A percentile compares a stretch with the other conserved stretches of the same genome.
Conservation (phyloP, 2,888 invertebrate genomes). For the Caenorhabditis afra region DNA sequence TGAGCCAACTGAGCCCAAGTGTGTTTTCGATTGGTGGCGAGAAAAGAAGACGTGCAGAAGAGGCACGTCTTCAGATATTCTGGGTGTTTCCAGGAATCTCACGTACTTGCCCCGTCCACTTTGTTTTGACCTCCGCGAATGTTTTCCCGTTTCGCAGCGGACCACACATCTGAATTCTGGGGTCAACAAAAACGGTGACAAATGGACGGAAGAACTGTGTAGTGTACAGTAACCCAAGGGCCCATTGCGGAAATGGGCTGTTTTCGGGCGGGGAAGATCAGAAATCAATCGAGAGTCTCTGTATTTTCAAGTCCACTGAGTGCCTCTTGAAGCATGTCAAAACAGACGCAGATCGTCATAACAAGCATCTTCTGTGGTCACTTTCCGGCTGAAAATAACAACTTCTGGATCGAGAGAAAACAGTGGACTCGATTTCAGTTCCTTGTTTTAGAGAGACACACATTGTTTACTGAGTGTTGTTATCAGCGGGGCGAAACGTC, state of each 20-base stretch:
- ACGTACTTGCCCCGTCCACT: not conserved
- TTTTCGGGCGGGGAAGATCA: conserved; percentile 10
- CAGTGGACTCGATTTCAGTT: conserved; percentile 21
- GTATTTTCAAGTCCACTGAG: not conserved
- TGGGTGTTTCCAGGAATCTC: not conserved
- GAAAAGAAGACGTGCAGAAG: not conserved
- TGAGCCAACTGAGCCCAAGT: conserved; percentile 4
- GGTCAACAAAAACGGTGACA: conserved; percentile 4
- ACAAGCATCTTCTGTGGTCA: conserved; percentile 12
- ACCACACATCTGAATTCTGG: not conserved
- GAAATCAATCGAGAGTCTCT: conserved; percentile 12
- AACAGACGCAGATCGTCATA: conserved; percentile 18
- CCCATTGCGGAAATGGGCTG: not conserved
- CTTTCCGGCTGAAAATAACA: conserved; percentile 25
- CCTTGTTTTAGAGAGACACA: conserved; percentile 38
- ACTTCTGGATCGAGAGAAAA: conserved; percentile 12
- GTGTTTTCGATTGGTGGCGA: not conserved
- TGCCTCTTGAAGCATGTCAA: conserved; percentile 29
- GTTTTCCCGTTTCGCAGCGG: not conserved
- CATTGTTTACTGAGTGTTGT: conserved; percentile 39
- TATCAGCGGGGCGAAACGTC: conserved; percentile 40
- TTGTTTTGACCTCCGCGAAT: not conserved
- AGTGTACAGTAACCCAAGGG: conserved; percentile 3
- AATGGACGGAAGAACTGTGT: not conserved
- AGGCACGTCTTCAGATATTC: not conserved